Conservation (phyloP, 2,113 vertebrate species). For the Collichthys lucidus region DNA sequence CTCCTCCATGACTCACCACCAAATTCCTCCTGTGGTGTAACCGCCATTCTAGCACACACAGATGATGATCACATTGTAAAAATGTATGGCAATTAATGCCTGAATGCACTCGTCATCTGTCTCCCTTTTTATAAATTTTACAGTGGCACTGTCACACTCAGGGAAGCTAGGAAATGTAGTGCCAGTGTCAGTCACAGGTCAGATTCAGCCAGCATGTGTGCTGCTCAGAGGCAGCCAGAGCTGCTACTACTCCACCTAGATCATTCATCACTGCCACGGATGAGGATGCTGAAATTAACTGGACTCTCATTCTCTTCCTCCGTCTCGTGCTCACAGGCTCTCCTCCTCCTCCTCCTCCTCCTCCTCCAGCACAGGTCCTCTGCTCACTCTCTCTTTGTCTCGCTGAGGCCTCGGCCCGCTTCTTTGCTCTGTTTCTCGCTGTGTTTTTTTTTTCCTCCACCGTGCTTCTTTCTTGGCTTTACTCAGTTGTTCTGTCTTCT, state of each 20-base stretch:
- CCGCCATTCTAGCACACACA: constrained; percentile 41
- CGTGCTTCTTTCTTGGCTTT: constrained; percentile 20
- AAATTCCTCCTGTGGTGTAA: constrained; percentile 69
- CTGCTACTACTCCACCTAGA: constrained; percentile 67
- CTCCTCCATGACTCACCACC: constrained; percentile 76
- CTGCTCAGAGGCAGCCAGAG: constrained; percentile 57
- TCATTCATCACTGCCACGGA: constrained; percentile 79
- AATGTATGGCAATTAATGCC: constrained; percentile 48
- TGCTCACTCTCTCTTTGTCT: constrained; percentile 56
- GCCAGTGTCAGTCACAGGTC: constrained; percentile 62
- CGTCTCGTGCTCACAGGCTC: constrained; percentile 48
- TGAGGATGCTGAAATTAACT: constrained; percentile 80
- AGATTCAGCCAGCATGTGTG: constrained; percentile 58
- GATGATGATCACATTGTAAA: constrained; percentile 47
- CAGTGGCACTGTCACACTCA: constrained; percentile 11
- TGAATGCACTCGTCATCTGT: constrained; percentile 36
- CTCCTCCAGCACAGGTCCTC: constrained; percentile 35
- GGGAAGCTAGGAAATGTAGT: constrained; percentile 60
- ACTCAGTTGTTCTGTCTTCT: constrained; percentile 28
- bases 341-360: constrained; percentile 48
- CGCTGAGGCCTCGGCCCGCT: constrained; percentile 47
- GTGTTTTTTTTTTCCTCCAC: not conserved
- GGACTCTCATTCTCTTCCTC: constrained; percentile 61
- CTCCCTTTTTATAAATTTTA: constrained; percentile 36
- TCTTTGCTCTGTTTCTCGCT: constrained; percentile 42